phyloP scores from a whole-genome alignment of 2,888 invertebrate species.

The Altica lythri region DNA sequence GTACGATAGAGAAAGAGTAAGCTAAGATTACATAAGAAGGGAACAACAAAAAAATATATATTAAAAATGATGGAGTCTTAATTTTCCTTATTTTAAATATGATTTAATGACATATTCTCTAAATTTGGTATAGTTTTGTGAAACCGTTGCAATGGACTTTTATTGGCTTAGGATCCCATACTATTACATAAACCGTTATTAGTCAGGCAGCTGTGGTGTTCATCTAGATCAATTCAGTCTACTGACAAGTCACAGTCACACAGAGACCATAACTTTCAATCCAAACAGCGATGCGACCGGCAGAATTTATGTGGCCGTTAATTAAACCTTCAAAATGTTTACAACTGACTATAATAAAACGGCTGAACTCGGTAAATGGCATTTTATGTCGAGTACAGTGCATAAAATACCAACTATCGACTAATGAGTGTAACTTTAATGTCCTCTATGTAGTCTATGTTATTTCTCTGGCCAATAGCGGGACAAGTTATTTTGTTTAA shows the following conservation, averaged over 20 bases:
- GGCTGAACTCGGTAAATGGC: constrained; percentile 40
- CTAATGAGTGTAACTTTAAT: constrained; percentile 41
- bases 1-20: too few relatives aligned
- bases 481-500: background rate
- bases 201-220: background rate
- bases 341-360: constrained; percentile 46
- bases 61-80: too few relatives aligned
- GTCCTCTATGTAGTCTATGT: constrained; percentile 20
- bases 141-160: too few relatives aligned
- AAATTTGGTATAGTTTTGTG: too few relatives aligned
- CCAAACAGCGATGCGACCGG: constrained; percentile 9
- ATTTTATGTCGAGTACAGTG: constrained; percentile 40
- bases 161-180: background rate
- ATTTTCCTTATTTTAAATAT: too few relatives aligned
- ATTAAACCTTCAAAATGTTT: constrained; percentile 47
- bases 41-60: too few relatives aligned
- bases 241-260: background rate
- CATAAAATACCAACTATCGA: constrained; percentile 39
- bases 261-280: constrained; percentile 31
- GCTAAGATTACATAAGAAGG: too few relatives aligned
- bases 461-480: too few relatives aligned
- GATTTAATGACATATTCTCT: too few relatives aligned
- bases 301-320: constrained; percentile 42
- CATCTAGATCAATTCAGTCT: background rate
- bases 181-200: background rate